Percentiles rank a stretch among this genome's conserved stretches.
Evolutionary conservation across 2,797 vertebrate species (phyloP).

Genomic region (Etheostoma perlongum): DNA sequence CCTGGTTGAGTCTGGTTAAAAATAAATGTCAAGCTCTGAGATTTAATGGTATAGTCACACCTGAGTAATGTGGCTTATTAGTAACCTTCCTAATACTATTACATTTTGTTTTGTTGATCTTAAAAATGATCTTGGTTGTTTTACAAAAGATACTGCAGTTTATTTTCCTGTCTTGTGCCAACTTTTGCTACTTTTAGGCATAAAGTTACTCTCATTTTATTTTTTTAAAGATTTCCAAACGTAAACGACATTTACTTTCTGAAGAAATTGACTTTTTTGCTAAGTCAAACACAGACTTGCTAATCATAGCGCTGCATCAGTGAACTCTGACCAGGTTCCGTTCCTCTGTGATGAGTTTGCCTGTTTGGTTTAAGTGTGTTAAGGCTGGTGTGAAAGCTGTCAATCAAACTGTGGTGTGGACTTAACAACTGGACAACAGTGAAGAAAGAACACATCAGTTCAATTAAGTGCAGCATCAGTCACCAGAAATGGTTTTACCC

Average conservation of each 20-base stretch:
- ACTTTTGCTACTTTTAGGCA: neutral
- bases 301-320: too few relatives aligned
- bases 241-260: too few relatives aligned
- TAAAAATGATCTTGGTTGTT: neutral
- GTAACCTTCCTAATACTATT: neutral
- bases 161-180: neutral
- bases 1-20: neutral
- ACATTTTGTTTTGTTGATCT: neutral
- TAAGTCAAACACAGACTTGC: too few relatives aligned
- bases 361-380: neutral
- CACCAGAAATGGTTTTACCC: too few relatives aligned
- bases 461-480: neutral
- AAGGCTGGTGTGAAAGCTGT: neutral
- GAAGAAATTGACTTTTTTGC: too few relatives aligned
- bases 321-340: too few relatives aligned
- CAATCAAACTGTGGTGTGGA: neutral
- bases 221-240: too few relatives aligned
- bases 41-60: neutral
- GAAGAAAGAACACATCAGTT: neutral
- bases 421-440: neutral
- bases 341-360: neutral
- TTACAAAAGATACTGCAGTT: neutral
- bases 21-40: slow-evolving; percentile 14
- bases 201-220: neutral
- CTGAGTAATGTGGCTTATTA: neutral